Evolutionary conservation across 1,140 invertebrate genomes (phyloP).

Genomic region (Cylas formicarius): DNA sequence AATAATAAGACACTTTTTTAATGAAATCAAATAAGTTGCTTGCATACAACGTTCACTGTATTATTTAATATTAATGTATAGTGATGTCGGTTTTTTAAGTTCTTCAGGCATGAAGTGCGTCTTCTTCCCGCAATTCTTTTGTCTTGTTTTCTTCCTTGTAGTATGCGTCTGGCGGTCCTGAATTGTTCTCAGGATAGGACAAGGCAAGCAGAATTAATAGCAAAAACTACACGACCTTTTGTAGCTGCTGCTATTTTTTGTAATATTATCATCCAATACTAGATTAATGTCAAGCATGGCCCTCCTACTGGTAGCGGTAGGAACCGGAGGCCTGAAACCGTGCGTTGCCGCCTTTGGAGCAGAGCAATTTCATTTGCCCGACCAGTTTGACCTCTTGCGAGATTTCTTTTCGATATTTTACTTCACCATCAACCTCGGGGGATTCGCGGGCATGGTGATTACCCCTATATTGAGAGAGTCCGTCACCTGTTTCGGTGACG

Average conservation of each 20-base stretch:
- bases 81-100: too few species aligned
- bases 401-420: slow-evolving; percentile 72
- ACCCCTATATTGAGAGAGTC: slow-evolving; percentile 65
- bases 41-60: too few species aligned
- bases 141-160: too few species aligned
- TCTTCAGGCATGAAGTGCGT: too few species aligned
- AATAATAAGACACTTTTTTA: too few species aligned
- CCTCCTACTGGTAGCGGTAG: slow-evolving; percentile 76
- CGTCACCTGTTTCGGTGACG: slow-evolving; percentile 63
- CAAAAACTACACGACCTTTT: too few species aligned
- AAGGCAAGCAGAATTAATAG: too few species aligned
- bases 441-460: slow-evolving; percentile 64
- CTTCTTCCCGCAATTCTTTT: too few species aligned
- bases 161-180: too few species aligned
- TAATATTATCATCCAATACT: slow-evolving; percentile 27
- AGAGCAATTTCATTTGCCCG: slow-evolving; percentile 63
- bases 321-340: slow-evolving; percentile 82
- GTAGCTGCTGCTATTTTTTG: not conserved
- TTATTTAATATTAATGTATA: too few species aligned
- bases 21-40: too few species aligned
- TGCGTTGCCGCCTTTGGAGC: slow-evolving; percentile 72
- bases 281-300: slow-evolving; percentile 62
- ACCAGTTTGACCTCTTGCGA: slow-evolving; percentile 50
- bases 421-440: slow-evolving; percentile 72
- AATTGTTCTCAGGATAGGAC: too few species aligned